phyloP scores from a whole-genome alignment of 2,113 vertebrate genomes.

The Cinclus mexicanus region DNA sequence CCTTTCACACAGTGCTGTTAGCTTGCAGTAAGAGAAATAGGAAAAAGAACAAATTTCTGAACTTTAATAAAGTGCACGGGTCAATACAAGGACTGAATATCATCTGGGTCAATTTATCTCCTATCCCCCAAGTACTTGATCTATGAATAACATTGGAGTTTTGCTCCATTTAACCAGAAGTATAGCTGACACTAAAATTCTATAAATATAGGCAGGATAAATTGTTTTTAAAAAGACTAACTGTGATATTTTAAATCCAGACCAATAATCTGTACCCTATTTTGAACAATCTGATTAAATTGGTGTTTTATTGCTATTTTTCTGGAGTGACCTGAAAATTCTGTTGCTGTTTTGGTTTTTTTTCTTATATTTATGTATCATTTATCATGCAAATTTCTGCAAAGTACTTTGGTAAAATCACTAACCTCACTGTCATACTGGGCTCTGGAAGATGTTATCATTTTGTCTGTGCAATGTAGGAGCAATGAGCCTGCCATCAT shows the following conservation, averaged over 20 bases:
- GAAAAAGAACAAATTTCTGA: not conserved
- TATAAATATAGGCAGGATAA: not conserved
- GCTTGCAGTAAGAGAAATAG: not conserved
- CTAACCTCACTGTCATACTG: not conserved
- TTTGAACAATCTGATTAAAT: not conserved
- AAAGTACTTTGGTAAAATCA: not conserved
- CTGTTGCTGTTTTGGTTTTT: too few relatives aligned
- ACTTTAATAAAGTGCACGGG: not conserved
- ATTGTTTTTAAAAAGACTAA: not conserved
- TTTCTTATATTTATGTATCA: not conserved
- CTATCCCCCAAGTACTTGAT: not conserved
- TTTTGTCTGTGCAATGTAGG: not conserved
- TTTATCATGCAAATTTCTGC: not conserved
- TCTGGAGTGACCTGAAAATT: not conserved
- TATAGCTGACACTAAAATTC: not conserved
- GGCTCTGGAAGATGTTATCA: not conserved
- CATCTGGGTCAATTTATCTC: not conserved
- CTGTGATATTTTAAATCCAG: not conserved
- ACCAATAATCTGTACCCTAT: not conserved
- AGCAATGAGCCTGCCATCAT: not conserved
- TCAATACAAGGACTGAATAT: not conserved
- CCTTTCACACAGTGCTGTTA: not conserved
- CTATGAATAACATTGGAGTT: rapidly evolving
- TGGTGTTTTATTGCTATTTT: not conserved
- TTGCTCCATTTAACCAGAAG: not conserved